These are phyloP conservation scores for Acanthornis magna DNA, from an alignment of 2,797 vertebrate genomes.

Conservation along the genomic window DNA sequence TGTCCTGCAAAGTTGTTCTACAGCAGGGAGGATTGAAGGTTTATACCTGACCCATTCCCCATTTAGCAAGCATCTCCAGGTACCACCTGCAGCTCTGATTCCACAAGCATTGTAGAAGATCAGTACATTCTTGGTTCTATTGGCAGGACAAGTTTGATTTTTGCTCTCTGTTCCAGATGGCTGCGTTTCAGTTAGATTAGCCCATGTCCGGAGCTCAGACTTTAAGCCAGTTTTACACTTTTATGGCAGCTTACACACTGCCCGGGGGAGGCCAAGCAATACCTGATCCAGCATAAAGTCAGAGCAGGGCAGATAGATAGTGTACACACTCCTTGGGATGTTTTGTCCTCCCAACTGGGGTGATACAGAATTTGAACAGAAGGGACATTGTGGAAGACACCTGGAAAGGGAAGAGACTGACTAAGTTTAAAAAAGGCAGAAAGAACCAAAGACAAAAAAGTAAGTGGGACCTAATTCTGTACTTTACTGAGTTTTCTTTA, in stretches of 20 bases:
- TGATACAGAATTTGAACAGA: not conserved
- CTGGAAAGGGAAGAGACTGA: not conserved
- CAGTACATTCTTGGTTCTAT: not conserved
- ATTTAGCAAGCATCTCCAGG: not conserved
- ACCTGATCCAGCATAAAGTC: not conserved
- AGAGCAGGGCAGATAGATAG: not conserved
- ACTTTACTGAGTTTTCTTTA: not conserved
- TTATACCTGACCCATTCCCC: not conserved
- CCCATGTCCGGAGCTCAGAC: not conserved
- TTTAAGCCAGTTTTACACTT: not conserved
- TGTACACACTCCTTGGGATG: not conserved
- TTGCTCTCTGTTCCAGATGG: not conserved
- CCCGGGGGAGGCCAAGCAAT: not conserved
- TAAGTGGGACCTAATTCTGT: not conserved
- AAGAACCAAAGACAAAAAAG: not conserved
- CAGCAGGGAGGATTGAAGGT: not conserved
- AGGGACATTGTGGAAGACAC: not conserved
- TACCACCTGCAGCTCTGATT: not conserved
- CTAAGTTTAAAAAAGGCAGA: not conserved
- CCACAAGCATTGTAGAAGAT: not conserved
- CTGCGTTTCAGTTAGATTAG: not conserved
- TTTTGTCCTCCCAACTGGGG: not conserved
- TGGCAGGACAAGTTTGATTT: constrained; percentile 1
- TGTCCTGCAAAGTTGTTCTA: not conserved
- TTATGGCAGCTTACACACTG: not conserved